Evolutionary conservation across 2,113 vertebrate genomes (phyloP).

Genomic region (Poeciliopsis prolifica): DNA sequence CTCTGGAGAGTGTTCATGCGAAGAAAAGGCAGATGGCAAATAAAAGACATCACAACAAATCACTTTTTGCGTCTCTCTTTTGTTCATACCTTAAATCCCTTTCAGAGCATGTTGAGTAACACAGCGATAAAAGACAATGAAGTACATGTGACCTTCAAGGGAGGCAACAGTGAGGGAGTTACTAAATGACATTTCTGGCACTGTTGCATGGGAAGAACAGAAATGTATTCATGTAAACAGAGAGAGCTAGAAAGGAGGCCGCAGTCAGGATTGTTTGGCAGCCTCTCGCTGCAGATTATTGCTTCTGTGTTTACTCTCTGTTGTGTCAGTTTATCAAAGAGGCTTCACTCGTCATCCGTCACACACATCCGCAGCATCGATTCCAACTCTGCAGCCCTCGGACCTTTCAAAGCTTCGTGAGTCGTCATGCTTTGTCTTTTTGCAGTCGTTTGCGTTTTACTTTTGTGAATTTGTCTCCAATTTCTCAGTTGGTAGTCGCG

Average conservation of each 20-base stretch:
- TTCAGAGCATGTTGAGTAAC: neutral
- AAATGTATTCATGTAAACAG: neutral
- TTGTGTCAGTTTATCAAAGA: neutral
- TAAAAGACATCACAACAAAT: neutral
- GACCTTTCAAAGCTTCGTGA: neutral
- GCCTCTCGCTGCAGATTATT: neutral
- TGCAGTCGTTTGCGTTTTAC: neutral
- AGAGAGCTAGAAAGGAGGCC: neutral
- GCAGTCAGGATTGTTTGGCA: neutral
- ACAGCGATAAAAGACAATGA: neutral
- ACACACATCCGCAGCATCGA: neutral
- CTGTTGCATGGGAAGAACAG: too few species aligned
- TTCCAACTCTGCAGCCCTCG: neutral
- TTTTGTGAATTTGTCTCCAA: neutral
- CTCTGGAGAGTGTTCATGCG: neutral
- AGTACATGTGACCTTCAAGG: neutral
- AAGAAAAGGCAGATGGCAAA: neutral
- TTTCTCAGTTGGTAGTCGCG: neutral
- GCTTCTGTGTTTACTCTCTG: neutral
- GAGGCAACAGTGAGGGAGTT: neutral
- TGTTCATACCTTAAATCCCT: neutral
- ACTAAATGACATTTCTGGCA: neutral
- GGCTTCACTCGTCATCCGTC: neutral
- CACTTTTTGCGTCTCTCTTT: neutral
- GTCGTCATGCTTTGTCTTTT: neutral